Evolutionary conservation across 2,797 vertebrate genomes (phyloP).

Genomic region (Danio jaintianensis): DNA sequence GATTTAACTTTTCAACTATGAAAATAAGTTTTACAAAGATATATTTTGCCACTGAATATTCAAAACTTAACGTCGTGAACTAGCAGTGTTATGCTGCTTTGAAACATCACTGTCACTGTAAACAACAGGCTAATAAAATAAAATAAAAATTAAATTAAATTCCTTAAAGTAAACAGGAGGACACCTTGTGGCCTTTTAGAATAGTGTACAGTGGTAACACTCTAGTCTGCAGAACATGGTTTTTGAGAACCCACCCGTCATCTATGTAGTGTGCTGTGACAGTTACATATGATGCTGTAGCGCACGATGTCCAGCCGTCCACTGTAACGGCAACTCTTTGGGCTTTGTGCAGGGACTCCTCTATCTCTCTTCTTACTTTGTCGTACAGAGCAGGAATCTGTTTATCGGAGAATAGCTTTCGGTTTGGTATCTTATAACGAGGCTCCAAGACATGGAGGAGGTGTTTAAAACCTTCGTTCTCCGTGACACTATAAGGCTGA

Average conservation of each 20-base stretch:
- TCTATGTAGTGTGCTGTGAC: constrained; percentile 30
- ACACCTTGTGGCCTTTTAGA: background rate
- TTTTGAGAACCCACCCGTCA: constrained; percentile 35
- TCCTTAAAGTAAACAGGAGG: background rate
- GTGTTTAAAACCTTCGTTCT: constrained; percentile 34
- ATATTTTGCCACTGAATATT: constrained; percentile 2
- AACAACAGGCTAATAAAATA: background rate
- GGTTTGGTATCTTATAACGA: constrained; percentile 25
- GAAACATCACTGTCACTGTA: background rate
- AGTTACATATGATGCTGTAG: constrained; percentile 12
- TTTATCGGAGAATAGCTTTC: constrained; percentile 34
- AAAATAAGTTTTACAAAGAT: background rate
- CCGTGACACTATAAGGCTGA: constrained; percentile 32
- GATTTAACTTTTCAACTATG: too few species aligned
- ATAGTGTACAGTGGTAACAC: constrained; percentile 17
- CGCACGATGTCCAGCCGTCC: constrained; percentile 30
- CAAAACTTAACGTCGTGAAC: background rate
- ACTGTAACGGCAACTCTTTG: constrained; percentile 29
- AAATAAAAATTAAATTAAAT: background rate
- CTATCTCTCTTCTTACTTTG: constrained; percentile 22
- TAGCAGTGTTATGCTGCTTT: background rate
- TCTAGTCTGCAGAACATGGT: constrained; percentile 40
- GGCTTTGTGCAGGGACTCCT: constrained; percentile 21
- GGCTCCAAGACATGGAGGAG: constrained; percentile 30
- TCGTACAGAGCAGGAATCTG: constrained; percentile 35